Conservation (phyloP, 1,140 invertebrate genomes). For the Gonioctena quinquepunctata region DNA sequence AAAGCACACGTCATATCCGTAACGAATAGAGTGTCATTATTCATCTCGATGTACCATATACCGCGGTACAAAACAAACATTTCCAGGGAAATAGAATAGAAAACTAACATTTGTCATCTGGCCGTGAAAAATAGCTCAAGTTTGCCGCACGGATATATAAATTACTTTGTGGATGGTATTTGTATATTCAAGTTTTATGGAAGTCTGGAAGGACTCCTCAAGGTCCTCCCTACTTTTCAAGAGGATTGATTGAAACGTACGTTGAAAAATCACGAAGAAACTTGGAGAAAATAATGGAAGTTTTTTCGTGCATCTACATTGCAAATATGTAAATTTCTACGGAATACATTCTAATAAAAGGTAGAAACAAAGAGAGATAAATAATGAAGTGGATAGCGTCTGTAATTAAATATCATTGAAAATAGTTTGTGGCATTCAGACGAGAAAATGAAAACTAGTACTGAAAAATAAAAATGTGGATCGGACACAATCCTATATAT, state of each 20-base stretch:
- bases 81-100: slow-evolving; percentile 16
- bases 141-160: slow-evolving; percentile 6
- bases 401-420: too few relatives aligned
- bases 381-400: too few relatives aligned
- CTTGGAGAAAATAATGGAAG: background rate
- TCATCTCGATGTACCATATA: background rate
- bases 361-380: too few relatives aligned
- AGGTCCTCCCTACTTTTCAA: background rate
- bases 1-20: slow-evolving; percentile 2
- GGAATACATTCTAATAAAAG: too few relatives aligned
- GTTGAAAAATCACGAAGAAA: background rate
- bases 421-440: too few relatives aligned
- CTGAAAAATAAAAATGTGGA: too few relatives aligned
- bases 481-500: too few relatives aligned
- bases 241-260: background rate
- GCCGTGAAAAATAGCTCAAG: slow-evolving; percentile 14
- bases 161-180: slow-evolving; percentile 13
- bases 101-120: slow-evolving; percentile 19
- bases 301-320: too few relatives aligned
- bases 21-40: slow-evolving; percentile 13
- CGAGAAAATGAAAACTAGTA: too few relatives aligned
- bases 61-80: slow-evolving; percentile 14
- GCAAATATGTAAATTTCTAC: too few relatives aligned
- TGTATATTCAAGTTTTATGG: slow-evolving; percentile 17
- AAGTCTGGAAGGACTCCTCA: background rate